Evolutionary conservation across 2,888 invertebrate species (phyloP).

Genomic region (Coleophora deauratella): DNA sequence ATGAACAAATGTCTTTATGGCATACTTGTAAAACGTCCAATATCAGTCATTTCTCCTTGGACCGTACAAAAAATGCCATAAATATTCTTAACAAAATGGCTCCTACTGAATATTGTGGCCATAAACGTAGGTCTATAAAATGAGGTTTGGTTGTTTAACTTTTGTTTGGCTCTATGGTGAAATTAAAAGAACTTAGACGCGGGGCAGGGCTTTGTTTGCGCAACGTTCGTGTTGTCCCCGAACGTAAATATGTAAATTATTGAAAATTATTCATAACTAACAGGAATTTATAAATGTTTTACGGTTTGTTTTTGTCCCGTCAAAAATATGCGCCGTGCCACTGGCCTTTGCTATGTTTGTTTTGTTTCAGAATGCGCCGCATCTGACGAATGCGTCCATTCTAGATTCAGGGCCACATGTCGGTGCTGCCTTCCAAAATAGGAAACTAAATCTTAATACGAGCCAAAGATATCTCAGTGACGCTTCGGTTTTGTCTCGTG

Average conservation of each 20-base stretch:
- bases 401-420: background rate
- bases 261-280: slow-evolving; percentile 62
- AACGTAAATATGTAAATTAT: slow-evolving; percentile 62
- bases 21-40: slow-evolving; percentile 64
- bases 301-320: slow-evolving; percentile 33
- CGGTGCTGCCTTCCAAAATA: background rate
- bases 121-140: slow-evolving; percentile 64
- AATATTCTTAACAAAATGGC: slow-evolving; percentile 67
- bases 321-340: slow-evolving; percentile 13
- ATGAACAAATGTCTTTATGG: slow-evolving; percentile 68
- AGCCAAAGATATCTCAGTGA: slow-evolving; percentile 44
- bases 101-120: slow-evolving; percentile 68
- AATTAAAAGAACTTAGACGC: slow-evolving; percentile 57
- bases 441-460: slow-evolving; percentile 8
- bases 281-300: slow-evolving; percentile 57
- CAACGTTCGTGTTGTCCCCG: slow-evolving; percentile 32
- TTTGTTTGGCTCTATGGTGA: slow-evolving; percentile 54
- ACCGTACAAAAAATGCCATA: slow-evolving; percentile 61
- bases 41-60: slow-evolving; percentile 57
- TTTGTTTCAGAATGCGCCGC: background rate
- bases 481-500: slow-evolving; percentile 34
- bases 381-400: background rate
- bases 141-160: slow-evolving; percentile 63
- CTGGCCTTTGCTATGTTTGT: slow-evolving; percentile 7
- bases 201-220: slow-evolving; percentile 52